Percentiles rank a stretch among this genome's conserved stretches.
These are phyloP conservation scores for Pteropus alecto DNA, from an alignment of 2,113 vertebrate species.

Conservation along the genomic window DNA sequence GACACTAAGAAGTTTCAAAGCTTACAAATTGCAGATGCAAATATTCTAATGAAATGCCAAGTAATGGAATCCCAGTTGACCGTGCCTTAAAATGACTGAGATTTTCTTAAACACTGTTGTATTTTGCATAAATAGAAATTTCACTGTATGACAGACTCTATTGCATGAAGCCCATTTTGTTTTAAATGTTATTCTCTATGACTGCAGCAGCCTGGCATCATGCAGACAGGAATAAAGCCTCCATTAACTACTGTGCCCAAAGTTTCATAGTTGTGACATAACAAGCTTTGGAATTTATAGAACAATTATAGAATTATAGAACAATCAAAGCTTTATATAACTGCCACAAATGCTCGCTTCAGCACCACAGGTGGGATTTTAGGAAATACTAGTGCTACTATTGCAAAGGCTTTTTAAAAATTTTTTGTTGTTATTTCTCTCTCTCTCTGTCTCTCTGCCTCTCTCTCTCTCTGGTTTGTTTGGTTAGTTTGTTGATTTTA, in stretches of 20 bases:
- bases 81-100: background rate
- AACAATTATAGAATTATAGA: slow-evolving; percentile 79
- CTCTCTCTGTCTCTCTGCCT: background rate
- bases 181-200: slow-evolving; percentile 74
- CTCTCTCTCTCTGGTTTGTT: background rate
- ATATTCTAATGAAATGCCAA: slow-evolving; percentile 15
- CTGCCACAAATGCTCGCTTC: slow-evolving; percentile 64
- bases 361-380: slow-evolving; percentile 70
- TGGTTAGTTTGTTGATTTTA: background rate
- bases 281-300: slow-evolving; percentile 77
- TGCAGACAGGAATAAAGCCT: slow-evolving; percentile 73
- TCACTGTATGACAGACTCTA: background rate
- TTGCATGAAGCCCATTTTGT: slow-evolving; percentile 68
- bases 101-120: slow-evolving; percentile 10
- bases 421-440: background rate
- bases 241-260: slow-evolving; percentile 74
- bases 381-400: slow-evolving; percentile 34
- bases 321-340: slow-evolving; percentile 73
- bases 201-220: slow-evolving; percentile 70
- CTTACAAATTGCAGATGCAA: background rate
- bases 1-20: background rate
- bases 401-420: background rate
- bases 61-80: slow-evolving; percentile 13
- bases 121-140: slow-evolving; percentile 50
- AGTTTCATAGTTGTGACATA: slow-evolving; percentile 71